A percentile compares a stretch with the other conserved stretches of the same genome.
Evolutionary conservation across 30 jellyfish, hydroid and myxozoan genomes (phyloP).

Genomic region (Rhopilema esculentum): DNA sequence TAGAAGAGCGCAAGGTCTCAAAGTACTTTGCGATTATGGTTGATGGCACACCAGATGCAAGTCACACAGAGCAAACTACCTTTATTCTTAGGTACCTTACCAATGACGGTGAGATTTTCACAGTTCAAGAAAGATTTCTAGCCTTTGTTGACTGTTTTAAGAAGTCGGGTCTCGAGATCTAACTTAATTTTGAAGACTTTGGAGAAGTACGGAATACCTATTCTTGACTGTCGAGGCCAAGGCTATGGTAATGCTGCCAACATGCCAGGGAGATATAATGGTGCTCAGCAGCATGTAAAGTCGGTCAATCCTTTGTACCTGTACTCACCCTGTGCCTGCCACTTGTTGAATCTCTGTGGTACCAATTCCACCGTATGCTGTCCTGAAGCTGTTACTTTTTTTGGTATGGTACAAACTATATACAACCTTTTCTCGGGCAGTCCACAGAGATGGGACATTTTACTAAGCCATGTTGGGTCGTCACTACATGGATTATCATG

Average conservation of each 20-base stretch:
- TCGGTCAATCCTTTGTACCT: conserved; percentile 55
- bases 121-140: conserved; percentile 33
- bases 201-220: conserved; percentile 42
- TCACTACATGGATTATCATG: conserved; percentile 61
- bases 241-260: conserved; percentile 68
- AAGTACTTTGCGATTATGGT: conserved; percentile 33
- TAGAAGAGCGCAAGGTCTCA: conserved; percentile 14
- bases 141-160: conserved; percentile 40
- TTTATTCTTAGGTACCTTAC: conserved; percentile 38
- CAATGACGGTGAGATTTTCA: conserved; percentile 19
- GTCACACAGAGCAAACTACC: conserved; percentile 54
- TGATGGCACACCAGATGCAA: conserved; percentile 57
- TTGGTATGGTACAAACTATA: conserved; percentile 42
- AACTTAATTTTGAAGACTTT: conserved; percentile 43
- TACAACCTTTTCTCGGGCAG: conserved; percentile 56
- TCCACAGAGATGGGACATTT: conserved; percentile 53
- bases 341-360: conserved; percentile 54
- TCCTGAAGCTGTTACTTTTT: conserved; percentile 35
- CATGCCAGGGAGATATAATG: conserved; percentile 68
- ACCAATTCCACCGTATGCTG: conserved; percentile 53
- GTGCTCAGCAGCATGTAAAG: conserved; percentile 53
- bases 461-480: conserved; percentile 42
- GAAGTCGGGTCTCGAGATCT: conserved; percentile 55
- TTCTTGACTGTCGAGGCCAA: conserved; percentile 73
- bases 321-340: conserved; percentile 63